Conservation (phyloP, 2,113 vertebrate genomes). For the Lophochroa leadbeateri region DNA sequence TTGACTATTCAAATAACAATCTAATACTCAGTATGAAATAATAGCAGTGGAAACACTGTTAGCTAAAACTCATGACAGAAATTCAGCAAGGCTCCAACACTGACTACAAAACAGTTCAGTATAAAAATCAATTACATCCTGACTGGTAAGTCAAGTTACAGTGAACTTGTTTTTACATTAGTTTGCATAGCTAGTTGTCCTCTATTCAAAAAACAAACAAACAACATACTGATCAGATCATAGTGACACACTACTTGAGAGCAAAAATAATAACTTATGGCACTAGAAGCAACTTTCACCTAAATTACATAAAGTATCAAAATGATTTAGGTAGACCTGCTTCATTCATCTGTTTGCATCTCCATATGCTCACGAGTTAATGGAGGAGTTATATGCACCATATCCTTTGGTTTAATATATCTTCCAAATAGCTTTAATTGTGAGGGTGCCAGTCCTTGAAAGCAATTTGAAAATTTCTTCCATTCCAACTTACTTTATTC, state of each 20-base stretch:
- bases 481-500: not conserved
- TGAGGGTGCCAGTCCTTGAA: not conserved
- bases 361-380: not conserved
- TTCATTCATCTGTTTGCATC: not conserved
- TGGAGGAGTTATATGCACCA: not conserved
- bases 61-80: not conserved
- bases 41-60: not conserved
- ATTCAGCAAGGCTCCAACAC: not conserved
- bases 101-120: not conserved
- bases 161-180: not conserved
- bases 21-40: not conserved
- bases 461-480: not conserved
- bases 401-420: not conserved
- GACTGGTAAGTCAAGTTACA: not conserved
- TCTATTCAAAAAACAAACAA: not conserved
- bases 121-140: not conserved
- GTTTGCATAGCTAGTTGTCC: not conserved
- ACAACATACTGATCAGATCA: not conserved
- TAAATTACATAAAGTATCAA: not conserved
- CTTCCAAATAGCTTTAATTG: conserved; percentile 12
- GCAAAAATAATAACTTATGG: not conserved
- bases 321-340: not conserved
- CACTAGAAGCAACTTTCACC: not conserved
- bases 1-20: not conserved
- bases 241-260: not conserved